These are phyloP conservation scores for Aquatica leii DNA, from an alignment of 2,888 invertebrate genomes.

Conservation along the genomic window DNA sequence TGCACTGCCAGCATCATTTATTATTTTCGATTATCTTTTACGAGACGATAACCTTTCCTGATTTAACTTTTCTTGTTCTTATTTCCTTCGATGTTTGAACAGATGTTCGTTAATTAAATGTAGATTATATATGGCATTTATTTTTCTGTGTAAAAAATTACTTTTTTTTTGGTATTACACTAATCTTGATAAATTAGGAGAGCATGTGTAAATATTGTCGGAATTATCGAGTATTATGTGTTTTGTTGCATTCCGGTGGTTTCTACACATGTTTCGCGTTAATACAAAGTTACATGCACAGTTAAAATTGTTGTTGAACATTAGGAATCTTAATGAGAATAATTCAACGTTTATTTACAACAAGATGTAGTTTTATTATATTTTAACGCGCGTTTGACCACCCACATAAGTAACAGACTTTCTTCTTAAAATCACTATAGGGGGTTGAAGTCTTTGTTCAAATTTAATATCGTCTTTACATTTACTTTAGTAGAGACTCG, in stretches of 20 bases:
- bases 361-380: too few relatives aligned
- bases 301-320: too few relatives aligned
- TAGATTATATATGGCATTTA: slow-evolving; percentile 20
- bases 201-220: slow-evolving; percentile 33
- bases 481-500: too few relatives aligned
- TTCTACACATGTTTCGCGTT: not conserved
- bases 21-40: slow-evolving; percentile 28
- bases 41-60: slow-evolving; percentile 20
- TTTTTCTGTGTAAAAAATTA: slow-evolving; percentile 18
- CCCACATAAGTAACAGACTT: too few relatives aligned
- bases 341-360: too few relatives aligned
- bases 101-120: slow-evolving; percentile 33
- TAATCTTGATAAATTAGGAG: slow-evolving; percentile 34
- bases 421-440: too few relatives aligned
- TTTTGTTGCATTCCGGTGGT: slow-evolving; percentile 15
- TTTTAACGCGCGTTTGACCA: too few relatives aligned
- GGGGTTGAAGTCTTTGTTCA: too few relatives aligned
- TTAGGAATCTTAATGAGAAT: too few relatives aligned
- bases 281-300: not conserved
- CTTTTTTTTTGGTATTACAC: slow-evolving; percentile 21
- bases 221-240: slow-evolving; percentile 21
- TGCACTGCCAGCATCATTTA: slow-evolving; percentile 28
- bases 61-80: slow-evolving; percentile 17
- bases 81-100: slow-evolving; percentile 15
- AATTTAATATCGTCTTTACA: too few relatives aligned